Evolutionary conservation across 2,888 invertebrate species (phyloP).

Genomic region (Ennomos fuscantarius): DNA sequence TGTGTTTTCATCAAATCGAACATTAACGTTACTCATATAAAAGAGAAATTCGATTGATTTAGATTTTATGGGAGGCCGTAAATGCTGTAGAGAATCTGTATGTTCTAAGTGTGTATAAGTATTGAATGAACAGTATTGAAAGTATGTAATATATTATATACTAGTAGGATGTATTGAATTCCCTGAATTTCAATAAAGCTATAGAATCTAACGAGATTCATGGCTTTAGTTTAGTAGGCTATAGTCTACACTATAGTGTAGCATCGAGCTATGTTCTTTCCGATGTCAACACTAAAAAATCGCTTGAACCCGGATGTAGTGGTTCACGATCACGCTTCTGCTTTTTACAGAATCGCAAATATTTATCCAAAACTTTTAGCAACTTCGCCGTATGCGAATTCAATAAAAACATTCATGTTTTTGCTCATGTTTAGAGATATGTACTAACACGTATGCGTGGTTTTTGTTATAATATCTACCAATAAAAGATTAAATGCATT

Average conservation of each 20-base stretch:
- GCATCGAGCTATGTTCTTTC: constrained; percentile 7
- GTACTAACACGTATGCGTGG: too few relatives aligned
- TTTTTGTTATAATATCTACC: too few relatives aligned
- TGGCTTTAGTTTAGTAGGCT: constrained; percentile 1
- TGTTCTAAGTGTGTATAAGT: too few relatives aligned
- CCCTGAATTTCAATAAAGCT: too few relatives aligned
- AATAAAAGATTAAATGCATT: too few relatives aligned
- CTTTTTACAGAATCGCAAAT: constrained; percentile 30
- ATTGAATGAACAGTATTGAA: too few relatives aligned
- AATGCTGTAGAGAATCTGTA: too few relatives aligned
- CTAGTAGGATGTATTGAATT: too few relatives aligned
- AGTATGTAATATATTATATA: too few relatives aligned
- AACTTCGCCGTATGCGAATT: constrained; percentile 16
- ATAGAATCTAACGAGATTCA: neutral
- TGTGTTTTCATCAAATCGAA: neutral
- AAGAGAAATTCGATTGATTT: too few relatives aligned
- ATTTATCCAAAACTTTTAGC: constrained; percentile 28
- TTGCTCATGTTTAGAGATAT: constrained; percentile 4
- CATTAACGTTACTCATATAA: too few relatives aligned
- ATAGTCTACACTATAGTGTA: neutral
- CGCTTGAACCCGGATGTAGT: constrained; percentile 28
- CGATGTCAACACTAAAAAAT: constrained; percentile 34
- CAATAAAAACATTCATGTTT: constrained; percentile 19
- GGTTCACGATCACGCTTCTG: constrained; percentile 25
- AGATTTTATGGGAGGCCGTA: too few relatives aligned